phyloP scores from a whole-genome alignment of 2,113 vertebrate genomes.

The Cyprinus carpio region DNA sequence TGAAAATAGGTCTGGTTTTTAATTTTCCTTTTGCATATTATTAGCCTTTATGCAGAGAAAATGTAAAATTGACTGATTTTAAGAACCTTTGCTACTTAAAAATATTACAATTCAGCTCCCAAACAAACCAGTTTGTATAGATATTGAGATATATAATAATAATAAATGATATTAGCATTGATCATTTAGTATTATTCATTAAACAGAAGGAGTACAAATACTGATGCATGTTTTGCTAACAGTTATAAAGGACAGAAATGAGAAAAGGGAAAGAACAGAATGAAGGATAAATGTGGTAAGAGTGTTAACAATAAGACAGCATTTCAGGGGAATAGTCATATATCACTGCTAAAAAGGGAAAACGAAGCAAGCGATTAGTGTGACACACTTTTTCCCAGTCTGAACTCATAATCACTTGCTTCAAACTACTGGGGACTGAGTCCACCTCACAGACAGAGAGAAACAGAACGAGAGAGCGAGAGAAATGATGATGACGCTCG shows the following conservation, averaged over 20 bases:
- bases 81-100: background rate
- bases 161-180: background rate
- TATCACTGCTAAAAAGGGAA: background rate
- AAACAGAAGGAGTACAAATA: background rate
- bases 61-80: background rate
- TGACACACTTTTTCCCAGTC: conserved; percentile 67
- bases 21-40: background rate
- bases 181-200: background rate
- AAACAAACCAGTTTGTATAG: background rate
- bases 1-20: background rate
- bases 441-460: conserved; percentile 13
- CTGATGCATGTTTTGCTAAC: background rate
- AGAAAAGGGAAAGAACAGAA: background rate
- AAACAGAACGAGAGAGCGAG: conserved; percentile 1
- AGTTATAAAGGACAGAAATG: background rate
- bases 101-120: background rate
- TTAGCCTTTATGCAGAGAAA: background rate
- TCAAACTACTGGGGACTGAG: conserved; percentile 17
- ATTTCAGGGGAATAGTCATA: background rate
- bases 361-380: background rate
- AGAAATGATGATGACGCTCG: conserved; percentile 14
- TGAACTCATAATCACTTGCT: conserved; percentile 60
- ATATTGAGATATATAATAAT: background rate
- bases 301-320: background rate
- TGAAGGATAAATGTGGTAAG: background rate